Percentiles rank a stretch among this genome's conserved stretches.
Evolutionary conservation across 2,113 vertebrate species (phyloP).

Genomic region (Brienomyrus brachyistius): DNA sequence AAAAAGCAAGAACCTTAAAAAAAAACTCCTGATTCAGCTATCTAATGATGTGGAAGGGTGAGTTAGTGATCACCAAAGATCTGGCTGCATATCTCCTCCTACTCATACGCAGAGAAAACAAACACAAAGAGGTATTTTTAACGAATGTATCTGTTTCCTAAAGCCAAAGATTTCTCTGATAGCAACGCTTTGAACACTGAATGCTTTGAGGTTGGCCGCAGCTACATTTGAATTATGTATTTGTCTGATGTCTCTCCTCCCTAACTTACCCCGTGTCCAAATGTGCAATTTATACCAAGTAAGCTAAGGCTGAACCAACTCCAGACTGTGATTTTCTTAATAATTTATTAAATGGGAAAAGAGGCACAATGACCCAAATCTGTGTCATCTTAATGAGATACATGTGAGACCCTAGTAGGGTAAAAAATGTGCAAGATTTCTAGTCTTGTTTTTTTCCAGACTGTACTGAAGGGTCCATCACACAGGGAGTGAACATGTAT

Average conservation of each 20-base stretch:
- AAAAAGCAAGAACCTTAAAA: neutral
- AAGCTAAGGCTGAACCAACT: neutral
- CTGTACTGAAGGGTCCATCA: neutral
- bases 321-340: neutral
- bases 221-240: neutral
- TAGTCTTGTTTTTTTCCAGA: neutral
- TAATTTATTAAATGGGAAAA: neutral
- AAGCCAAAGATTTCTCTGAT: neutral
- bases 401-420: neutral
- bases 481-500: neutral
- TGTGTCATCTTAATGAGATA: neutral
- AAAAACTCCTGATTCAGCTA: neutral
- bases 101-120: neutral
- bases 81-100: neutral
- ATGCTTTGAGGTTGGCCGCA: neutral
- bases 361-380: neutral
- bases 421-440: neutral
- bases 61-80: conserved; percentile 2
- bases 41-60: neutral
- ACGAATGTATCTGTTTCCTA: neutral
- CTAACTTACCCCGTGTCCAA: neutral
- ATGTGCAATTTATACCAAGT: neutral
- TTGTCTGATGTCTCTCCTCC: neutral
- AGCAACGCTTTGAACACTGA: neutral
- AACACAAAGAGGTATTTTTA: neutral